Percentiles rank a stretch among this genome's conserved stretches.
Conservation (phyloP, 2,888 invertebrate genomes). For the Torymus aiolomorphi region DNA sequence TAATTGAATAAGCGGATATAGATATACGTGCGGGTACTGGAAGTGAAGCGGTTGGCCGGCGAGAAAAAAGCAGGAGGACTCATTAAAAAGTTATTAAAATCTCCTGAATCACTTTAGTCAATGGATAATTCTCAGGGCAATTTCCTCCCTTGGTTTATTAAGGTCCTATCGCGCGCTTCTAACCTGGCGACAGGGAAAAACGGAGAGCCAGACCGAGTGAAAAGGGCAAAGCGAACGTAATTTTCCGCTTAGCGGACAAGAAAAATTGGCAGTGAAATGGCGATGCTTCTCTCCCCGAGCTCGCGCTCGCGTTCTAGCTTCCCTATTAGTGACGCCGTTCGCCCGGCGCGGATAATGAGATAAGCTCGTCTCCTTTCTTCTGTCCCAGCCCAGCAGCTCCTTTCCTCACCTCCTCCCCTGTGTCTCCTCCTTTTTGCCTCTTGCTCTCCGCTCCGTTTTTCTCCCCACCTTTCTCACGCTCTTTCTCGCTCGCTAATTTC, state of each 20-base stretch:
- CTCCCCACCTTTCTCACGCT: conserved; percentile 17
- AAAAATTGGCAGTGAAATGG: conserved; percentile 62
- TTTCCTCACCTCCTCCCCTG: conserved; percentile 41
- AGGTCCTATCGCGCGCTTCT: conserved; percentile 1
- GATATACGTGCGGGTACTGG: no score
- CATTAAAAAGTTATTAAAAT: conserved; percentile 39
- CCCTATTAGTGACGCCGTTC: conserved; percentile 24
- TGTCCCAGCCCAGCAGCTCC: not conserved
- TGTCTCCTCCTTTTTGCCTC: conserved; percentile 10
- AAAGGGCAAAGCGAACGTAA: conserved; percentile 59
- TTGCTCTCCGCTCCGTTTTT: not conserved
- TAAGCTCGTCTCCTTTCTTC: conserved; percentile 42
- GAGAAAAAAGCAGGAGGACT: not conserved
- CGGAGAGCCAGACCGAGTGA: not conserved
- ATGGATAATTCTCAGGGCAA: conserved; percentile 31
- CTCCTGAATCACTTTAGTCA: conserved; percentile 27
- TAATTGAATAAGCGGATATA: no score
- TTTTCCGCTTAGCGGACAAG: conserved; percentile 65
- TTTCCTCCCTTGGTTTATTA: conserved; percentile 25
- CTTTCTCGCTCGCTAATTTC: conserved; percentile 23
- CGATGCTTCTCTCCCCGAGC: conserved; percentile 6
- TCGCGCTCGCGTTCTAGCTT: conserved; percentile 1
- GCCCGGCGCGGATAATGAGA: conserved; percentile 47
- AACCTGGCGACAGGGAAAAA: not conserved
- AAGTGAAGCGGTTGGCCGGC: not conserved